Evolutionary conservation across 1,140 invertebrate genomes (phyloP).

Genomic region (Aphelenchoides avenae): DNA sequence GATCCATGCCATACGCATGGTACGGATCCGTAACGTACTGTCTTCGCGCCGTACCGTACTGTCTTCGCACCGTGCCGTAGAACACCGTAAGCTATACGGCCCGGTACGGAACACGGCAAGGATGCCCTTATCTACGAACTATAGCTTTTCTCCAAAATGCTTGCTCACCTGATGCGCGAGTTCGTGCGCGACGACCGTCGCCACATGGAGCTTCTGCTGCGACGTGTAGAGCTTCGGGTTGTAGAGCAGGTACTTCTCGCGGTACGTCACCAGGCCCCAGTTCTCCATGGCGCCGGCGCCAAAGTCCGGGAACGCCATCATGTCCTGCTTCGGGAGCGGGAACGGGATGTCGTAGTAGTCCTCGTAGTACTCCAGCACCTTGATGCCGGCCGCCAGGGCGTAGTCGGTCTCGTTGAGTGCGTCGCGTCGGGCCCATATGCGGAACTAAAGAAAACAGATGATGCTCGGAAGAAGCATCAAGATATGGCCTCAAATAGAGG

Average conservation of each 20-base stretch:
- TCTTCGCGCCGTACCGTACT: slow-evolving; percentile 1
- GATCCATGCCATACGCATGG: no score
- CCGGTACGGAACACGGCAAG: no score
- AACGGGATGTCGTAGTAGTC: slow-evolving; percentile 57
- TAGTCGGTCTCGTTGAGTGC: slow-evolving; percentile 22
- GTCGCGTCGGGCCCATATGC: slow-evolving; percentile 24
- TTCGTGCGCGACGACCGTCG: slow-evolving; percentile 78
- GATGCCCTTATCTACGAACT: neutral
- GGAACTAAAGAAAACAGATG: slow-evolving; percentile 19
- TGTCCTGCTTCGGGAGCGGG: slow-evolving; percentile 58
- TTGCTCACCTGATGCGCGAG: slow-evolving; percentile 68
- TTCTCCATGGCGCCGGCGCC: slow-evolving; percentile 81
- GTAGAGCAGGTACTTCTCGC: slow-evolving; percentile 75
- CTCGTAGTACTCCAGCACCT: slow-evolving; percentile 58
- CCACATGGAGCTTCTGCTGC: slow-evolving; percentile 68
- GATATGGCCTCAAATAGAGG: neutral
- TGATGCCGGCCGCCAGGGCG: slow-evolving; percentile 23
- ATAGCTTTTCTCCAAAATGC: slow-evolving; percentile 14
- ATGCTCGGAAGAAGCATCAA: no score
- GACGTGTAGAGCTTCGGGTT: slow-evolving; percentile 67
- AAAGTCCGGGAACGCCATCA: slow-evolving; percentile 68
- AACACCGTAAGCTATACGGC: no score
- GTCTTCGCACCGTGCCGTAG: no score
- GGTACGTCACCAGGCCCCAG: slow-evolving; percentile 83
- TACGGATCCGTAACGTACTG: neutral